These are phyloP conservation scores for Laothoe populi DNA, from an alignment of 2,888 invertebrate genomes.

Conservation along the genomic window DNA sequence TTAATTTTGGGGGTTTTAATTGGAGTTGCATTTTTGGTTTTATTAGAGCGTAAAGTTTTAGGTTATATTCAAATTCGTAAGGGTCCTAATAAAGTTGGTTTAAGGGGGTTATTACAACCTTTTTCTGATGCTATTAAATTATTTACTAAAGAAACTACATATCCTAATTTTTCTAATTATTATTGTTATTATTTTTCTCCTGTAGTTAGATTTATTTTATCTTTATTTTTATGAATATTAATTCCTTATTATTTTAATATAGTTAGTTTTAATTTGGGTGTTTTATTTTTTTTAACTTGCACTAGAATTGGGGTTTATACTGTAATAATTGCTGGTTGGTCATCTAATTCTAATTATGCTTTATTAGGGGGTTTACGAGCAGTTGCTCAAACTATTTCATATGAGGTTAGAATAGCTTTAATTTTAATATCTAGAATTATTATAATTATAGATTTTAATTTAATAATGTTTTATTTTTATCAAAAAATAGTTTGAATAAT, in stretches of 20 bases:
- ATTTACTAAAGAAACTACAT: conserved; percentile 87
- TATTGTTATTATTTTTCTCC: conserved; percentile 86
- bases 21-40: conserved; percentile 88
- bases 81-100: conserved; percentile 89
- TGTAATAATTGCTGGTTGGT: conserved; percentile 87
- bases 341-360: conserved; percentile 90
- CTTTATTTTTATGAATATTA: conserved; percentile 84
- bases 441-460: conserved; percentile 83
- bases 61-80: conserved; percentile 90
- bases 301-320: conserved; percentile 87
- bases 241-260: conserved; percentile 84
- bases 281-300: conserved; percentile 88
- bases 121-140: conserved; percentile 90
- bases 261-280: conserved; percentile 83
- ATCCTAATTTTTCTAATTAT: conserved; percentile 85
- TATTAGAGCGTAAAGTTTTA: conserved; percentile 89
- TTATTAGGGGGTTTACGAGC: conserved; percentile 88
- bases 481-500: conserved; percentile 83
- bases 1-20: conserved; percentile 86
- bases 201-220: conserved; percentile 84
- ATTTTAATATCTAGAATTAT: conserved; percentile 86
- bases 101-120: conserved; percentile 87
- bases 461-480: conserved; percentile 76
- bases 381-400: conserved; percentile 90
- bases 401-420: conserved; percentile 89